Conservation (phyloP, 2,113 vertebrate genomes). For the Plecotus auritus region DNA sequence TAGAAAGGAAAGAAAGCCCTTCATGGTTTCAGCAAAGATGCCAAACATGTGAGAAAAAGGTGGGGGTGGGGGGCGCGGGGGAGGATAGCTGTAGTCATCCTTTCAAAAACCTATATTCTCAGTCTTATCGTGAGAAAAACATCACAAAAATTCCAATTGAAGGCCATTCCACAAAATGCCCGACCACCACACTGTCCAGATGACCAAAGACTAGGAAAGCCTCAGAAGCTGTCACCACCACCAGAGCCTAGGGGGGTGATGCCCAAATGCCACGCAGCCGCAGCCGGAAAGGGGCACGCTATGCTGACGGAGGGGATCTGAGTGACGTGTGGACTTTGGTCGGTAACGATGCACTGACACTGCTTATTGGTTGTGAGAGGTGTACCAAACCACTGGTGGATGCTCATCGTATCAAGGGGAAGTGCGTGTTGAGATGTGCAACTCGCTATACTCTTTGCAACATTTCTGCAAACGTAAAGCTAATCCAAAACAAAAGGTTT, state of each 20-base stretch:
- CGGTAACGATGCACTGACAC: not conserved
- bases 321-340: not conserved
- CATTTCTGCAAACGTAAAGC: not conserved
- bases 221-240: not conserved
- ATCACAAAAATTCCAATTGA: not conserved
- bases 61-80: too few relatives aligned
- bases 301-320: not conserved
- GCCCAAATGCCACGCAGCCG: rapidly evolving
- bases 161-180: not conserved
- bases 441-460: not conserved
- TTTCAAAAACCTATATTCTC: not conserved
- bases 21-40: not conserved
- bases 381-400: not conserved
- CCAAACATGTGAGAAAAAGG: not conserved
- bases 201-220: not conserved
- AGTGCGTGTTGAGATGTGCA: not conserved
- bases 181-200: not conserved
- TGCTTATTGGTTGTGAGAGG: not conserved
- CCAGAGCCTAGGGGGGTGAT: rapidly evolving
- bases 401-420: not conserved
- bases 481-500: not conserved
- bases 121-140: not conserved
- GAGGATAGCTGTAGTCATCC: not conserved
- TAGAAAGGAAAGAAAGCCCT: not conserved
- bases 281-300: not conserved